Percentiles rank a stretch among this genome's conserved stretches.
These are phyloP conservation scores for Zosterops hypoxanthus DNA, from an alignment of 2,113 vertebrate species.

Conservation along the genomic window DNA sequence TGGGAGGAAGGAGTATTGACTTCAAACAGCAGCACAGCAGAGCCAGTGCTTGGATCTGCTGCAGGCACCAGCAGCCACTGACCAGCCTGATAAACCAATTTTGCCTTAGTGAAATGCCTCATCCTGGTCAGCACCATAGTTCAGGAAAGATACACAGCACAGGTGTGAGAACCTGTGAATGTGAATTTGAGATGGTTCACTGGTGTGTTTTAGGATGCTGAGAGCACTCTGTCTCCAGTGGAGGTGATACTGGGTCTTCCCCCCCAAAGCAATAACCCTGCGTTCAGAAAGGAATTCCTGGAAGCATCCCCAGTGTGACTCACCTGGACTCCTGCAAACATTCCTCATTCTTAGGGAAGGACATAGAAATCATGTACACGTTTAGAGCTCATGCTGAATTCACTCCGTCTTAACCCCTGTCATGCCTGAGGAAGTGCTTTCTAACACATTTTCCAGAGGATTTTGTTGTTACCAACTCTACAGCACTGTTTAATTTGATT, in stretches of 20 bases:
- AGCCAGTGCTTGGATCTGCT: neutral
- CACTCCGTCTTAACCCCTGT: neutral
- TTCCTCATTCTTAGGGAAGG: neutral
- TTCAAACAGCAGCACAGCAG: neutral
- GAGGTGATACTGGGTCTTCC: neutral
- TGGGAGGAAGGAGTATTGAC: neutral
- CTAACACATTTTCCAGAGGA: neutral
- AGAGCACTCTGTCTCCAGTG: neutral
- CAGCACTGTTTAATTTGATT: neutral
- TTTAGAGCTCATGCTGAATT: neutral
- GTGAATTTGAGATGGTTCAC: neutral
- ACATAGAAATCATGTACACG: accelerated
- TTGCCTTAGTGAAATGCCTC: neutral
- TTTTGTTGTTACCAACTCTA: neutral
- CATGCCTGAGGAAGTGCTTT: neutral
- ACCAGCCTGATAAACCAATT: neutral
- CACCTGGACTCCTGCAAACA: neutral
- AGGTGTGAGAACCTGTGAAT: neutral
- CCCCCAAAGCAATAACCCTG: neutral
- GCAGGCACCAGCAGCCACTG: neutral
- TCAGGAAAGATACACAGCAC: neutral
- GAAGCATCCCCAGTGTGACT: neutral
- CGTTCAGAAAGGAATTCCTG: neutral
- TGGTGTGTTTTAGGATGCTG: neutral
- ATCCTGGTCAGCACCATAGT: neutral